Conservation (phyloP, 2,113 vertebrate genomes). For the Channa argus region DNA sequence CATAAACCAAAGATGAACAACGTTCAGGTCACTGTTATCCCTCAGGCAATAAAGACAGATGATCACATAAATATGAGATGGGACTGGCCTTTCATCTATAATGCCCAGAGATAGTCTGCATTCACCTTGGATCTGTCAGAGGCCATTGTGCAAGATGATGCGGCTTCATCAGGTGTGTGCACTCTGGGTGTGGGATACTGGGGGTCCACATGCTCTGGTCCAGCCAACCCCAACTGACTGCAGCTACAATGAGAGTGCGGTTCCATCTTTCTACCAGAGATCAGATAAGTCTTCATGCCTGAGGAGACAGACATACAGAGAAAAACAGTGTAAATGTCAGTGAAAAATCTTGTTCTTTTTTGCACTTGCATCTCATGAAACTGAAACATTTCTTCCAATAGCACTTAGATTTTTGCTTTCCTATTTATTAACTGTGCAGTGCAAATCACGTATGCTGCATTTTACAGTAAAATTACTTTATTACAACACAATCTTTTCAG, state of each 20-base stretch:
- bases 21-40: constrained; percentile 33
- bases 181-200: constrained; percentile 34
- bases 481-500: too few relatives aligned
- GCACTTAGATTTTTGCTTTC: too few relatives aligned
- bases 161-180: constrained; percentile 74
- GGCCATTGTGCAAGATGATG: constrained; percentile 67
- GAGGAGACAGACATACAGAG: constrained; percentile 42
- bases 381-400: too few relatives aligned
- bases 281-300: constrained; percentile 96
- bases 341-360: too few relatives aligned
- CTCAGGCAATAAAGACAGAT: constrained; percentile 42
- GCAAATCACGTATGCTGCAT: too few relatives aligned
- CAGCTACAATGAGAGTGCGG: constrained; percentile 88
- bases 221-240: constrained; percentile 81
- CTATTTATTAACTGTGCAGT: neutral
- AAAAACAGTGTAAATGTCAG: constrained; percentile 11
- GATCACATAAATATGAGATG: constrained; percentile 13
- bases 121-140: constrained; percentile 72
- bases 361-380: too few relatives aligned
- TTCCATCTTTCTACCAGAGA: constrained; percentile 90
- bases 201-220: constrained; percentile 78
- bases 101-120: neutral
- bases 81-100: neutral
- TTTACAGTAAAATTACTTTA: too few relatives aligned
- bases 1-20: constrained; percentile 1